These are phyloP conservation scores for Teleogryllus oceanicus DNA, from an alignment of 2,888 invertebrate genomes.

Conservation along the genomic window DNA sequence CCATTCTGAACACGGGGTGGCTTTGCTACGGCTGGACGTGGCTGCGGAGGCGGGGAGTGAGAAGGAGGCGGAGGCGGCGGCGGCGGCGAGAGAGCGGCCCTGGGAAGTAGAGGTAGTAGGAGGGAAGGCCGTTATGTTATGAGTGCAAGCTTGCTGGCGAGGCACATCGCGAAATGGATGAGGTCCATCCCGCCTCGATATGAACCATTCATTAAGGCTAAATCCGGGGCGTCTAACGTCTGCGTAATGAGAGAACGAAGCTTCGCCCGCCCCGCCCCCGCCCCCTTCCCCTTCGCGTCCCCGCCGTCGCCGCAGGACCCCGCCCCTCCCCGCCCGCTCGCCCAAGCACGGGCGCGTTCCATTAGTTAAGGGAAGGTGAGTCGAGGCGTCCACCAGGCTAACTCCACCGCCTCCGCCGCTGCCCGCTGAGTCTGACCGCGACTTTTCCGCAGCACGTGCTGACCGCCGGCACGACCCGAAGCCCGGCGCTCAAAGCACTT, in stretches of 20 bases:
- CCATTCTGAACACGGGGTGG: constrained; percentile 25
- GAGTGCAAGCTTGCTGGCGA: constrained; percentile 30
- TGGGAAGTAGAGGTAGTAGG: constrained; percentile 19
- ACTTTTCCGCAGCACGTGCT: neutral
- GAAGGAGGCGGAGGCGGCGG: neutral
- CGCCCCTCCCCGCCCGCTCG: neutral
- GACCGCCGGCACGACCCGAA: neutral
- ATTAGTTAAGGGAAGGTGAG: constrained; percentile 18
- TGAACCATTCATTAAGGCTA: constrained; percentile 37
- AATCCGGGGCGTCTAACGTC: constrained; percentile 29
- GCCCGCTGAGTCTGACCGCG: neutral
- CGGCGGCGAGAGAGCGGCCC: neutral
- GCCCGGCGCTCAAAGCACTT: neutral
- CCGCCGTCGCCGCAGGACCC: neutral
- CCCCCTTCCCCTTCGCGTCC: neutral
- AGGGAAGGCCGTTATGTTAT: constrained; percentile 31
- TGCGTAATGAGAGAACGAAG: constrained; percentile 23
- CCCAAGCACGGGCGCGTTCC: neutral
- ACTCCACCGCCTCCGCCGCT: neutral
- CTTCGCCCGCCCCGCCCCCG: neutral
- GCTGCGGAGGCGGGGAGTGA: too few species aligned
- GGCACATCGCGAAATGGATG: constrained; percentile 35
- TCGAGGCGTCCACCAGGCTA: neutral
- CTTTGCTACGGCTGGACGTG: constrained; percentile 25
- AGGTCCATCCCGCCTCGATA: constrained; percentile 35